Evolutionary conservation across 2,888 invertebrate genomes (phyloP), one percentile per base, ranked within the genome.

Genomic region (Drosophila mulleri): DNA sequence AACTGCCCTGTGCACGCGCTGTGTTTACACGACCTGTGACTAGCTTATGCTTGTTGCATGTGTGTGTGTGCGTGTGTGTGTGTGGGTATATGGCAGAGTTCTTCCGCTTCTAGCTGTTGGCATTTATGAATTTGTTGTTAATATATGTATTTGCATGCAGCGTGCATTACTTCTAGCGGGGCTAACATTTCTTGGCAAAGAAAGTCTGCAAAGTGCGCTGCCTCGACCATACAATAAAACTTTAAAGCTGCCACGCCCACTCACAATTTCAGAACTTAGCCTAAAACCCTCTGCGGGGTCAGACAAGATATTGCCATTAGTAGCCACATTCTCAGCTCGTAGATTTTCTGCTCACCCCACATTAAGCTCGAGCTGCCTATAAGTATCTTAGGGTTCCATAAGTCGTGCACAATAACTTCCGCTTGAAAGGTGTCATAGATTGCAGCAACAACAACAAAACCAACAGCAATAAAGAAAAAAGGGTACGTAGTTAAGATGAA

Each of bases 1-100:
- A 80, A 78, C 71, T 68, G 83, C 67, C 80, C 68, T 70, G 62
- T 67, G 76, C 84, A 86, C 79, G 84, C 82, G 82, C 67, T 68
- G 63, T 73, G 68, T 78, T 75, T 75, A 75, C 75, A 68, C 29
- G 68, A 57, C 63, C 57, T 61, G 54, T 48, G 53, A 32, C 37
- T 44, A 39, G 71, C n/a, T n/a, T n/a, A n/a, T n/a, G 74, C 76
- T 59, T 47, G 71, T 54, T 32, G 20, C 6, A 6, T 23, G n/a
- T 39, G 47, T 20, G 14, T 20, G 18, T n/a, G 16, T 18, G 16
- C 32, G 45, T 11, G 2, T 20, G 37, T 37, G 37, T 37, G 37
- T 16, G 37, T 39, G 37, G 14, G 37, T 14, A 37, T 16, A 32
- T 32, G 32, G 32, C 32, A 32, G 37, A 6, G 18, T 14, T 14